Evolutionary conservation across 2,888 invertebrate species (phyloP).

Genomic region (Mystacides longicornis): DNA sequence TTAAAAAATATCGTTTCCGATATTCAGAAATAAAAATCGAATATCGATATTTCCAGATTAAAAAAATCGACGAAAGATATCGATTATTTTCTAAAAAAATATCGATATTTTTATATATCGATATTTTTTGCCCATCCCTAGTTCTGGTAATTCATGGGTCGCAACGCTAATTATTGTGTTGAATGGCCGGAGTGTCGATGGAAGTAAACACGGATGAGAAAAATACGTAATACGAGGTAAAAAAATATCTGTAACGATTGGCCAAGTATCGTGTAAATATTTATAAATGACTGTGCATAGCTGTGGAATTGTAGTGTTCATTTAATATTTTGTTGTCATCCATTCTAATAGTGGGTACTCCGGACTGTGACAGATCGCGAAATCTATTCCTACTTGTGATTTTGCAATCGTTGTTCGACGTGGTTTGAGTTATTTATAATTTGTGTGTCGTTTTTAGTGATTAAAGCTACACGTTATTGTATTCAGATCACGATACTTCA

Average conservation of each 20-base stretch:
- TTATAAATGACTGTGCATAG: slow-evolving; percentile 2
- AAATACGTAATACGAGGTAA: slow-evolving; percentile 49
- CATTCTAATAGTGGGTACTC: not conserved
- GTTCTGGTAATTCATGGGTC: not conserved
- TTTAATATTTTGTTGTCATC: not conserved
- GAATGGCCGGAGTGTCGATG: slow-evolving; percentile 46
- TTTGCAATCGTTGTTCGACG: slow-evolving; percentile 19
- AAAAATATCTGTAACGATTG: slow-evolving; percentile 26
- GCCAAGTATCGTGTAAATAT: slow-evolving; percentile 9
- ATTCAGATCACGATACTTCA: not conserved
- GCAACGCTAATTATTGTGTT: slow-evolving; percentile 36
- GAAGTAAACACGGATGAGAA: slow-evolving; percentile 44
- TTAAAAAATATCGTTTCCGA: too few species aligned
- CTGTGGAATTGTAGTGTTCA: not conserved
- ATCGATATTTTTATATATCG: too few species aligned
- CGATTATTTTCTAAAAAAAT: too few species aligned
- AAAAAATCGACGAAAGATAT: too few species aligned
- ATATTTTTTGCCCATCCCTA: too few species aligned
- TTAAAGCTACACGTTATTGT: not conserved
- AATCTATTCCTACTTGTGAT: slow-evolving; percentile 5
- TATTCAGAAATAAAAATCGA: too few species aligned
- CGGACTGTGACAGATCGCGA: slow-evolving; percentile 3
- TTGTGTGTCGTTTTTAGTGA: not conserved
- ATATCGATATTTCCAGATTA: too few species aligned
- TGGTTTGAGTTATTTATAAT: slow-evolving; percentile 11